phyloP scores from a whole-genome alignment of 2,888 invertebrate genomes.

The Pantelozetes paolii region DNA sequence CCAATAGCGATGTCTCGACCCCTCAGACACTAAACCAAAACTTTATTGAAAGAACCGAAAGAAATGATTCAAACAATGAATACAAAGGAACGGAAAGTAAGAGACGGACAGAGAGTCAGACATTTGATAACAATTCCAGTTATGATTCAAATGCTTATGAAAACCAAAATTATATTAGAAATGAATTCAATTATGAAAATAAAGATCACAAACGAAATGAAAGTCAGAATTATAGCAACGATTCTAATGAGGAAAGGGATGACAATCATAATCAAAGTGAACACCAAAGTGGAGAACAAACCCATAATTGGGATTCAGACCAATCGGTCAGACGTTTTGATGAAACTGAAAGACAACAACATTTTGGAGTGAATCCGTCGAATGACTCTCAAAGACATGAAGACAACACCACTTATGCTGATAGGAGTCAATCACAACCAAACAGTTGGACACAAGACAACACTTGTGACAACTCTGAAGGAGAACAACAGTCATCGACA shows the following conservation, averaged over 20 bases:
- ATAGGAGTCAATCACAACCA: neutral
- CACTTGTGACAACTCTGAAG: neutral
- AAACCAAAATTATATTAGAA: neutral
- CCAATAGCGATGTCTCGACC: neutral
- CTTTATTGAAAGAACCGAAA: neutral
- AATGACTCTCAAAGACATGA: neutral
- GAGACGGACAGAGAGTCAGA: neutral
- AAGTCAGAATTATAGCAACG: neutral
- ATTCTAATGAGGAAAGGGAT: neutral
- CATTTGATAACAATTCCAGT: neutral
- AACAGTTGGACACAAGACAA: neutral
- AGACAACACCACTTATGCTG: neutral
- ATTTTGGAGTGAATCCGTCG: neutral
- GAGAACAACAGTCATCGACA: neutral
- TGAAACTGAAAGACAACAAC: neutral
- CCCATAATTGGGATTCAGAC: no score
- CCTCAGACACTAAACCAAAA: neutral
- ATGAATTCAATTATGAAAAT: neutral
- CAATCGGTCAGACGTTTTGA: neutral
- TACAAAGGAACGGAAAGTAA: neutral
- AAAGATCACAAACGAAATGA: neutral
- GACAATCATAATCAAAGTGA: neutral
- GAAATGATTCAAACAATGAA: neutral
- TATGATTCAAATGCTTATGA: neutral
- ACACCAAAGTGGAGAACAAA: neutral